Base-by-base conservation (phyloP, 2,888 invertebrate species). In the Xylophagus ater region DNA sequence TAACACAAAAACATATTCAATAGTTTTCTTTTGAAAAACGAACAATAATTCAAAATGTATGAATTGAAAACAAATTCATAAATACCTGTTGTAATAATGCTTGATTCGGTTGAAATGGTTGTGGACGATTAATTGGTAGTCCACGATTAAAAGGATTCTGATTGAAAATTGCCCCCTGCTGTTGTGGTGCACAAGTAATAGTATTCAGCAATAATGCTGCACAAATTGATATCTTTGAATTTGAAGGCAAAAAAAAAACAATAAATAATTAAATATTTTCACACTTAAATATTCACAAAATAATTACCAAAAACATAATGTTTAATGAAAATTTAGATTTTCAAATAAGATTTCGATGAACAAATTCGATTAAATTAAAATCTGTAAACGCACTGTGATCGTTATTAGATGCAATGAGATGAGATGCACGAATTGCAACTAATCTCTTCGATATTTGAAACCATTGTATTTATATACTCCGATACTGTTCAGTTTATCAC, bases 11-110 rank as follows among this genome's bases (percentile, higher is more conserved):
- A 20, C 13, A 20, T 24, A 34, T 29, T 31, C 1, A 14, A 8
- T 12, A 8, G n/a, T 21, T 21, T 4, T n/a, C 26, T 26, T 7
- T 5, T 21, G 9, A 21, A 5, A 21, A 21, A 21, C 21, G 21
- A 21, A 21, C 5, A 21, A 21, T 9, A 21, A 21, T 21, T 9
- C 5, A 9, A 7, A 26, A 26, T 26, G 8, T 23, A 4, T 13
- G 15, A 12, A 29, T 14, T 29, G 14, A 29, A 29, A 14, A 9
- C 12, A 10, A 12, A 31, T 31, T 17, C 37, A 28, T n/a, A 26
- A 47, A 45, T 43, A 54, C 56, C 49, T 54, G 53, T 4, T 51
- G 48, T 18, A 49, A 44, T 18, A 53, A 46, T 14, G 54, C 51
- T 13, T 52, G 45, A 17, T 53, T 40, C n/a, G 55, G 54, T 25